Percentiles rank a stretch among this genome's conserved stretches.
phyloP scores from a whole-genome alignment of 2,113 vertebrate genomes.

The Poecilia latipinna region DNA sequence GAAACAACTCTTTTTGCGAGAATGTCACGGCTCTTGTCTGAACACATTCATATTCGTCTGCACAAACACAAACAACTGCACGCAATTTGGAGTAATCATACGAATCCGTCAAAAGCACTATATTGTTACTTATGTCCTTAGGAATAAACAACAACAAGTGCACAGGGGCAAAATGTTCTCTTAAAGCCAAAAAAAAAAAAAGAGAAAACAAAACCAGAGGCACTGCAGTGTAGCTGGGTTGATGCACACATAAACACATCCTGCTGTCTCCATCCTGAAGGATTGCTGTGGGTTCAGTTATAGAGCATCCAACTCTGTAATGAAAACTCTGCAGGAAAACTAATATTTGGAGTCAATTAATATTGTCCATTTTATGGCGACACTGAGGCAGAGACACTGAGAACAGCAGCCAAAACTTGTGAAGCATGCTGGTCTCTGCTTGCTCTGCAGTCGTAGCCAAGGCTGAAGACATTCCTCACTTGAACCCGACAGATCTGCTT shows the following conservation, averaged over 20 bases:
- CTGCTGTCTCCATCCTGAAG: conserved; percentile 51
- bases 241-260: conserved; percentile 30
- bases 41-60: conserved; percentile 49
- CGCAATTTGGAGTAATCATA: conserved; percentile 20
- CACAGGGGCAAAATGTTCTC: not conserved
- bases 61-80: conserved; percentile 45
- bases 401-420: conserved; percentile 45
- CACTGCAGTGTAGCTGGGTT: conserved; percentile 38
- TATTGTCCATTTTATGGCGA: conserved; percentile 67
- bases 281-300: conserved; percentile 55
- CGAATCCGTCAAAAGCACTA: conserved; percentile 47
- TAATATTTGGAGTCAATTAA: conserved; percentile 76
- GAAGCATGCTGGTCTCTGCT: conserved; percentile 54
- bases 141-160: conserved; percentile 47
- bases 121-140: conserved; percentile 39
- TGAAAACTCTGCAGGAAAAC: conserved; percentile 57
- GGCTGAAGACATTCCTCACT: conserved; percentile 55
- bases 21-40: conserved; percentile 48
- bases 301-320: conserved; percentile 57
- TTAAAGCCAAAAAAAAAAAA: conserved; percentile 14
- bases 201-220: conserved; percentile 1
- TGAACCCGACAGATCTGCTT: conserved; percentile 49
- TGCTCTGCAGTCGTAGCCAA: conserved; percentile 26
- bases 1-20: conserved; percentile 58
- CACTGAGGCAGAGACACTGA: conserved; percentile 34